Evolutionary conservation across 2,797 vertebrate genomes (phyloP).

Genomic region (Schizopygopsis malacanthus): DNA sequence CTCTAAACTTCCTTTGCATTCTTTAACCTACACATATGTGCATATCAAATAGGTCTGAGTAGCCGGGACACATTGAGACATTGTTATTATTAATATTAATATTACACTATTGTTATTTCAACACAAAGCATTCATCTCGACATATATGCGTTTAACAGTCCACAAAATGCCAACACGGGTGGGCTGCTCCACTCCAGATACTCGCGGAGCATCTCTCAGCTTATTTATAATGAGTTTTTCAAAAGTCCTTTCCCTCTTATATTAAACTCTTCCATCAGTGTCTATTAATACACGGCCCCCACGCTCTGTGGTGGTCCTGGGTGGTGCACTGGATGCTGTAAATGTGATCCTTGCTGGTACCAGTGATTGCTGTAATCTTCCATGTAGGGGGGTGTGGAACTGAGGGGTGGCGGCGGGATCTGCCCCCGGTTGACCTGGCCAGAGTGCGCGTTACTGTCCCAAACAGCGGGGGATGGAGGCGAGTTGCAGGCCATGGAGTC

Average conservation of each 20-base stretch:
- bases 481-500: conserved; percentile 99
- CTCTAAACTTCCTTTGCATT: conserved; percentile 77
- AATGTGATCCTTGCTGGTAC: conserved; percentile 93
- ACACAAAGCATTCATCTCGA: conserved; percentile 35
- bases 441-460: conserved; percentile 88
- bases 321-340: conserved; percentile 92
- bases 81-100: conserved; percentile 14
- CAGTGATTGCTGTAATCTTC: conserved; percentile 95
- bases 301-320: conserved; percentile 88
- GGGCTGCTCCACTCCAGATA: conserved; percentile 36
- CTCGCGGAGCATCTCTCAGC: conserved; percentile 49
- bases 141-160: conserved; percentile 23
- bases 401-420: conserved; percentile 87
- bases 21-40: conserved; percentile 42
- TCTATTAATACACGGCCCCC: conserved; percentile 90
- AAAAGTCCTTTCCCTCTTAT: conserved; percentile 63
- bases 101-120: conserved; percentile 18
- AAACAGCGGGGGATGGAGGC: conserved; percentile 89
- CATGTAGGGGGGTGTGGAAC: conserved; percentile 89
- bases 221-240: conserved; percentile 62
- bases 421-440: conserved; percentile 83
- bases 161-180: conserved; percentile 29
- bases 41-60: conserved; percentile 44
- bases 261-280: conserved; percentile 67
- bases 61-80: conserved; percentile 47